Evolutionary conservation across 2,888 invertebrate species (phyloP).

Genomic region (Apamea sordens): DNA sequence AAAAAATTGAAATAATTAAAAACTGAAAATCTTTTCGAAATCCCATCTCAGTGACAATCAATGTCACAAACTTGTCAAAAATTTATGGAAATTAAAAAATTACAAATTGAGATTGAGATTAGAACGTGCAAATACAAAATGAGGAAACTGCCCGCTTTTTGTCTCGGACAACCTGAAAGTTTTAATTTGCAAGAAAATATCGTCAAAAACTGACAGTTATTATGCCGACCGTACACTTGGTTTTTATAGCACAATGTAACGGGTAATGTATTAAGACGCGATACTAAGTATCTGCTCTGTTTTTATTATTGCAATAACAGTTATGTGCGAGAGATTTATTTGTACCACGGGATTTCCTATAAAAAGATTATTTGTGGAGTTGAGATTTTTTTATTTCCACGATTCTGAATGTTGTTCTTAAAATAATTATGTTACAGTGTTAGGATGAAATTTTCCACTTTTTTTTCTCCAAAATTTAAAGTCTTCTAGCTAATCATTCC

Average conservation of each 20-base stretch:
- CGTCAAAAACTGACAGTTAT: not conserved
- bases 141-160: too few species aligned
- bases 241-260: slow-evolving; percentile 70
- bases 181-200: not conserved
- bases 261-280: slow-evolving; percentile 65
- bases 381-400: slow-evolving; percentile 3
- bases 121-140: not conserved
- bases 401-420: not conserved
- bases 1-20: too few species aligned
- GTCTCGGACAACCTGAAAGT: not conserved
- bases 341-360: slow-evolving; percentile 15
- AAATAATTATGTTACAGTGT: not conserved
- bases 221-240: slow-evolving; percentile 35
- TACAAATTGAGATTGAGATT: not conserved
- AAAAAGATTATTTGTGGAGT: slow-evolving; percentile 24
- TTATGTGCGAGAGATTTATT: slow-evolving; percentile 48
- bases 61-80: not conserved
- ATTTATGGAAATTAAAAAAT: not conserved
- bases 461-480: not conserved
- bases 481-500: not conserved
- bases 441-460: not conserved
- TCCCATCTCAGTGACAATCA: not conserved
- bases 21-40: not conserved
- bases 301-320: slow-evolving; percentile 61
- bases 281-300: slow-evolving; percentile 53